These are phyloP conservation scores for Limanda limanda DNA, from an alignment of 2,113 vertebrate species.

Conservation along the genomic window DNA sequence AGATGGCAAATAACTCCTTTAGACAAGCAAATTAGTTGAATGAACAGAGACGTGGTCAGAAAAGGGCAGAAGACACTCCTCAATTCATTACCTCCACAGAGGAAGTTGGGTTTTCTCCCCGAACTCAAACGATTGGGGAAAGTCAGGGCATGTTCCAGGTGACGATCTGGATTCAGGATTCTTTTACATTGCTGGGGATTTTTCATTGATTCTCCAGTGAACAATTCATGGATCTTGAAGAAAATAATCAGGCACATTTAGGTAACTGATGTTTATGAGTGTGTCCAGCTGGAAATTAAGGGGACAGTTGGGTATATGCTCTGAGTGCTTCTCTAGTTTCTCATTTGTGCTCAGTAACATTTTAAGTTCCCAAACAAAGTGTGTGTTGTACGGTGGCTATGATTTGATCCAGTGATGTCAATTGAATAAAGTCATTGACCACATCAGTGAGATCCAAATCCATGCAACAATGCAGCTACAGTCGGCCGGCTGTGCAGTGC, in stretches of 20 bases:
- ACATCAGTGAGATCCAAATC: constrained; percentile 30
- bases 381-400: neutral
- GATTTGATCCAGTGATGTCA: constrained; percentile 10
- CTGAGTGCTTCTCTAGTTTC: neutral
- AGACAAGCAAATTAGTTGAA: constrained; percentile 1
- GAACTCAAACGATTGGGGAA: too few species aligned
- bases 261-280: too few species aligned
- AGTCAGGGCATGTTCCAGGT: neutral
- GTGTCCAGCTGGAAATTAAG: too few species aligned
- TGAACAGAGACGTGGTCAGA: neutral
- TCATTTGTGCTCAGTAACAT: neutral
- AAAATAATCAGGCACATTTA: too few species aligned
- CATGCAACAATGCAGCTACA: neutral
- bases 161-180: neutral
- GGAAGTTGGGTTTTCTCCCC: too few species aligned
- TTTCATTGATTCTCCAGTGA: too few species aligned
- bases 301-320: too few species aligned
- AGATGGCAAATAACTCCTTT: constrained; percentile 5
- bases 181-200: too few species aligned
- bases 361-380: neutral
- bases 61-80: neutral
- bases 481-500: constrained; percentile 1
- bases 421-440: constrained; percentile 4
- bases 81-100: neutral
- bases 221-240: too few species aligned